Percentiles rank a stretch among this genome's conserved stretches.
phyloP scores from a whole-genome alignment of 1,140 invertebrate genomes.

The Drosophila virilis region DNA sequence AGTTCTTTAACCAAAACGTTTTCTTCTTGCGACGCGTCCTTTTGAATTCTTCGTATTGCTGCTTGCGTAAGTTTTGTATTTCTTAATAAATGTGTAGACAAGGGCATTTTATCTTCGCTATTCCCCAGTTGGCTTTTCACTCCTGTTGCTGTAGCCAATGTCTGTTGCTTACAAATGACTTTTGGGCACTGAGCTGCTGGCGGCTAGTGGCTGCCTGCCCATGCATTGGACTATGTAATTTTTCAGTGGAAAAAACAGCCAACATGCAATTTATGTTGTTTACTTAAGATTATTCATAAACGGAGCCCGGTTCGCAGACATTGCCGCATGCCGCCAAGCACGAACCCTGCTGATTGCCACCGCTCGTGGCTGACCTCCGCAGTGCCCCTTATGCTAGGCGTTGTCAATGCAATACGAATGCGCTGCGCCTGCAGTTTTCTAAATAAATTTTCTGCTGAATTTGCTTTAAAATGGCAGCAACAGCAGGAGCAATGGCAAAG shows the following conservation, averaged over 20 bases:
- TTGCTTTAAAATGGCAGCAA: constrained; percentile 62
- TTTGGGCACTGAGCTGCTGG: constrained; percentile 23
- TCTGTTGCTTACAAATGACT: constrained; percentile 42
- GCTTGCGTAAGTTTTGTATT: not conserved
- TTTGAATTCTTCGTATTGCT: not conserved
- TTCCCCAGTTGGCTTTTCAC: constrained; percentile 4
- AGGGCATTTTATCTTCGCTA: constrained; percentile 22
- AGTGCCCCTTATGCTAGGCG: constrained; percentile 32
- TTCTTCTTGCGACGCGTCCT: not conserved
- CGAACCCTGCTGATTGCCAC: constrained; percentile 27
- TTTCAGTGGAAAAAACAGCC: constrained; percentile 63
- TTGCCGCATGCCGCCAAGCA: not conserved
- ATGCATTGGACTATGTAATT: constrained; percentile 77
- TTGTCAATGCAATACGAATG: constrained; percentile 72
- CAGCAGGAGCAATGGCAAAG: constrained; percentile 39
- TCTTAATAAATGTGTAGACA: not conserved
- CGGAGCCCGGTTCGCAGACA: constrained; percentile 7
- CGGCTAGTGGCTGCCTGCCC: constrained; percentile 31
- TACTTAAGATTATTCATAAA: constrained; percentile 79
- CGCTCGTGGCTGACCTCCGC: not conserved
- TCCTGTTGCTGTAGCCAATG: constrained; percentile 24
- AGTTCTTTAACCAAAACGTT: no score
- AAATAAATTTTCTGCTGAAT: constrained; percentile 78
- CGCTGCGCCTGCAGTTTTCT: constrained; percentile 76
- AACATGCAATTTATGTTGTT: constrained; percentile 81